Percentiles rank a stretch among this genome's conserved stretches.
These are phyloP conservation scores for Drosophila kanapiae DNA, from an alignment of 1,140 invertebrate genomes.

Conservation along the genomic window DNA sequence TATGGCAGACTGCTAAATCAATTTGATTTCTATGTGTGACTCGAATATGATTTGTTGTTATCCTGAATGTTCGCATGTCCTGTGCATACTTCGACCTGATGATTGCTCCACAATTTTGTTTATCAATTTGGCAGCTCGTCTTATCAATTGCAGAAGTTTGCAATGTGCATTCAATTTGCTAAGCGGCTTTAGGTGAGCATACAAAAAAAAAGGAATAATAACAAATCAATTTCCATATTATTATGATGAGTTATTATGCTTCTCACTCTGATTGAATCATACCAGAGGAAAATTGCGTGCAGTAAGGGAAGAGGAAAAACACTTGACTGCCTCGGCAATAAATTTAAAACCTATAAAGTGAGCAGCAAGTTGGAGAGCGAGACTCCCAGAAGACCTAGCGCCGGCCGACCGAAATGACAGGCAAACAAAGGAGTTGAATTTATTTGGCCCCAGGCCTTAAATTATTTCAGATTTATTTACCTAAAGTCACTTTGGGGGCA, in stretches of 20 bases:
- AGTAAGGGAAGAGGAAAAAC: conserved; percentile 4
- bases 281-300: conserved; percentile 17
- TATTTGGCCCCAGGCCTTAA: conserved; percentile 40
- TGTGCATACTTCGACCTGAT: background rate
- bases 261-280: conserved; percentile 31
- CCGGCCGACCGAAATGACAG: conserved; percentile 1
- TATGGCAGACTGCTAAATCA: conserved; percentile 48
- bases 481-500: conserved; percentile 41
- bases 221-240: conserved; percentile 46
- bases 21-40: conserved; percentile 39
- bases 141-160: conserved; percentile 26
- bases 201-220: conserved; percentile 5
- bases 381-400: conserved; percentile 27
- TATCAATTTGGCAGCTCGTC: conserved; percentile 34
- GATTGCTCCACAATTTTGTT: conserved; percentile 17
- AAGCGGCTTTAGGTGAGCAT: conserved; percentile 37
- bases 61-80: conserved; percentile 16
- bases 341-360: conserved; percentile 35
- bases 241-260: conserved; percentile 29
- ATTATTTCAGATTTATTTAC: conserved; percentile 55
- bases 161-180: conserved; percentile 49
- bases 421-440: conserved; percentile 44
- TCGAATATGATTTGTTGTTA: conserved; percentile 41
- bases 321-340: conserved; percentile 36
- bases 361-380: conserved; percentile 13